phyloP scores from a whole-genome alignment of 2,797 vertebrate species.

The Margarornis squamiger region DNA sequence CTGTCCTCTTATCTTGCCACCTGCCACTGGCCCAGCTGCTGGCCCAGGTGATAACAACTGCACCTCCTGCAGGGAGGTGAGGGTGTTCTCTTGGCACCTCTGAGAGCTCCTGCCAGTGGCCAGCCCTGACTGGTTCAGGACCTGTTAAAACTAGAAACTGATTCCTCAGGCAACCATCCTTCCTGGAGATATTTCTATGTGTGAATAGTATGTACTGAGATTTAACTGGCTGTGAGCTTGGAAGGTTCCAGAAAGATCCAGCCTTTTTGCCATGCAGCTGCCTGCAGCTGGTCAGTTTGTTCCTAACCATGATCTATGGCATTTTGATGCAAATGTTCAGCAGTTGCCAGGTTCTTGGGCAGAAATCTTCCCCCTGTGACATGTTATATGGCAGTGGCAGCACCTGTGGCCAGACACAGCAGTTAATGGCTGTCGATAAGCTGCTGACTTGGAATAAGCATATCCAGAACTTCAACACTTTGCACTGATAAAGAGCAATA shows the following conservation, averaged over 20 bases:
- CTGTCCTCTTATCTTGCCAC: constrained; percentile 31
- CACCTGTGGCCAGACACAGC: neutral
- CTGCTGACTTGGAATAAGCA: neutral
- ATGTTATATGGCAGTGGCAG: neutral
- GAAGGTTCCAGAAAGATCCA: neutral
- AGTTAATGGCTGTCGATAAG: neutral
- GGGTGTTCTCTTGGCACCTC: neutral
- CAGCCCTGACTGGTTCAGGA: neutral
- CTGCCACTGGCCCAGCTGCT: neutral
- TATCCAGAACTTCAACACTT: neutral
- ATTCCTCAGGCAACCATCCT: neutral
- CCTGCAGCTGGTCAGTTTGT: neutral
- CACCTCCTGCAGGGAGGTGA: neutral
- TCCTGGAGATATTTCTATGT: neutral
- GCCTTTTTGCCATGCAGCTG: neutral
- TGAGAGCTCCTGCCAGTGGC: neutral
- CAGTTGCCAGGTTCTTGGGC: neutral
- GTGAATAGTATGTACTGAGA: neutral
- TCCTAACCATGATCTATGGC: neutral
- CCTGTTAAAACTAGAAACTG: constrained; percentile 2
- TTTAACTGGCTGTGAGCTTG: neutral
- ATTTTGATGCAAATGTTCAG: neutral
- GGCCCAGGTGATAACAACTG: neutral
- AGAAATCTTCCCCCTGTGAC: neutral
- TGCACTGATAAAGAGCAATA: neutral